These are phyloP conservation scores for Cavia porcellus DNA, from an alignment of 2,113 vertebrate species.

Conservation along the genomic window DNA sequence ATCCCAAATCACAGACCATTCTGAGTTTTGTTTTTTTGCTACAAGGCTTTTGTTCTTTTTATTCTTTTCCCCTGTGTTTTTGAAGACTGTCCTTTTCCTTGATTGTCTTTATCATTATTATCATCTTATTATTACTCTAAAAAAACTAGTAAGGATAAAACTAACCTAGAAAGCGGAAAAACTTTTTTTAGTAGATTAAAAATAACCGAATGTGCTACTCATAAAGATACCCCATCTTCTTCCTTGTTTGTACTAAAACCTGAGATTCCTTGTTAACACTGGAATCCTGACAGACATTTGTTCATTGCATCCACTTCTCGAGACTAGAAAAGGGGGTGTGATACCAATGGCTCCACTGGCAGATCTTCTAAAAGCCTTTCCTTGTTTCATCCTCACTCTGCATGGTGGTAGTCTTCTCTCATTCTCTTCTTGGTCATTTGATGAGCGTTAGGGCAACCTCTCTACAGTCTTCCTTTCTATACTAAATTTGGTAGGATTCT, in stretches of 20 bases:
- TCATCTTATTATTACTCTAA: neutral
- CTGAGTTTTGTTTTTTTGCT: neutral
- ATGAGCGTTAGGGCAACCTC: neutral
- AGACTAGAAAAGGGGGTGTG: neutral
- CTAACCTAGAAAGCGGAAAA: slow-evolving; percentile 16
- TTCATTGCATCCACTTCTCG: neutral
- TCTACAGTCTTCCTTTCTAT: neutral
- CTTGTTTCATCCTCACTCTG: neutral
- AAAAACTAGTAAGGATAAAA: slow-evolving; percentile 1
- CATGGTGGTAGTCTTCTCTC: neutral
- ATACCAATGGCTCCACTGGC: neutral
- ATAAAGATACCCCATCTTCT: neutral
- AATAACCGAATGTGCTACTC: neutral
- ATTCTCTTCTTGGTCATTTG: neutral
- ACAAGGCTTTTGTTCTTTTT: neutral
- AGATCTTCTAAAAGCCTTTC: neutral
- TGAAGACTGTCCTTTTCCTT: slow-evolving; percentile 23
- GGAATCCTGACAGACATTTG: neutral
- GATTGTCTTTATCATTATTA: neutral
- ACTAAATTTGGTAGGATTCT: slow-evolving; percentile 14
- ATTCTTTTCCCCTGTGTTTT: slow-evolving; percentile 20
- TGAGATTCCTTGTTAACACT: neutral
- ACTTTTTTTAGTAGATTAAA: neutral
- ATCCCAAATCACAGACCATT: neutral
- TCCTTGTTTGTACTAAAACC: slow-evolving; percentile 12